Evolutionary conservation across 2,888 invertebrate species (phyloP).

Genomic region (Tryphoninae sp.): DNA sequence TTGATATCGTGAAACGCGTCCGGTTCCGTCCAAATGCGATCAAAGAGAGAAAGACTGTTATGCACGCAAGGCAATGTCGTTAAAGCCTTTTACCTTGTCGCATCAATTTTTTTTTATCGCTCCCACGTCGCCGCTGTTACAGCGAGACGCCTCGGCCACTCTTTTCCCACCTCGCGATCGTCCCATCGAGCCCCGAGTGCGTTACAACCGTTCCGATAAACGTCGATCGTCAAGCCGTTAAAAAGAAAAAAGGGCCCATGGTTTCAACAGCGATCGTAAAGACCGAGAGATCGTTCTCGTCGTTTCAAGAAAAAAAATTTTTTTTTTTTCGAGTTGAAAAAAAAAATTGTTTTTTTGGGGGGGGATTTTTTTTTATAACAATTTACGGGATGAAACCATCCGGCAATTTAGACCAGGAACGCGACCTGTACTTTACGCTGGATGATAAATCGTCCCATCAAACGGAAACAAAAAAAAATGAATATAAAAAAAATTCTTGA

Average conservation of each 20-base stretch:
- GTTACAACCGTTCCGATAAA: constrained; percentile 54
- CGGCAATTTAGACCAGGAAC: constrained; percentile 49
- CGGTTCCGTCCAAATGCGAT: constrained; percentile 46
- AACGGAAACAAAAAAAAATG: too few species aligned
- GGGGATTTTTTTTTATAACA: constrained; percentile 27
- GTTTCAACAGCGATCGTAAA: constrained; percentile 60
- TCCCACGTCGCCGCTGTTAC: constrained; percentile 31
- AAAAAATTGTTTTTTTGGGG: too few species aligned
- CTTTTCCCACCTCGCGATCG: too few species aligned
- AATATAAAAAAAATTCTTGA: too few species aligned
- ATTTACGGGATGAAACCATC: constrained; percentile 57
- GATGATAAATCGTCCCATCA: constrained; percentile 48
- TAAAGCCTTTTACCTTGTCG: constrained; percentile 67
- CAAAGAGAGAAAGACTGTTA: constrained; percentile 32
- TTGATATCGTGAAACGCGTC: constrained; percentile 34
- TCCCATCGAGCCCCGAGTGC: constrained; percentile 5
- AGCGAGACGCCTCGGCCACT: background rate
- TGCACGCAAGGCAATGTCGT: constrained; percentile 62
- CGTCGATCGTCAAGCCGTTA: constrained; percentile 58
- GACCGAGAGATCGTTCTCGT: constrained; percentile 52
- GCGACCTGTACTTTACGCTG: constrained; percentile 19
- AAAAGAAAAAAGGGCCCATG: constrained; percentile 46
- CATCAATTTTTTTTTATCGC: constrained; percentile 64
- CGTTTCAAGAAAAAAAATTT: background rate
- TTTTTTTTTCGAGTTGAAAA: too few species aligned